phyloP scores from a whole-genome alignment of 2,888 invertebrate genomes.

The Busseola fusca region DNA sequence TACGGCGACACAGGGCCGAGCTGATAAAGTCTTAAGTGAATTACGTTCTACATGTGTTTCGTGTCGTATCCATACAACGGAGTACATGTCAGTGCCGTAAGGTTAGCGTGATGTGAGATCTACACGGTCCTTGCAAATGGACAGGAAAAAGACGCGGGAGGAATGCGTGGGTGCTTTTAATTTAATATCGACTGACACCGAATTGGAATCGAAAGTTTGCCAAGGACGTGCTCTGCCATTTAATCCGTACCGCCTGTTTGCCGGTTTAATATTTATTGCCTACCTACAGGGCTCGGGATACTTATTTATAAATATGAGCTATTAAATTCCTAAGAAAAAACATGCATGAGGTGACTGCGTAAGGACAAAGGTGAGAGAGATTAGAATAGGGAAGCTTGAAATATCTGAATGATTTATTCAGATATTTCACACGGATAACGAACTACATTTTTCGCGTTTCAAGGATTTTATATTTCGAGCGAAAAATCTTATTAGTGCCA shows the following conservation, averaged over 20 bases:
- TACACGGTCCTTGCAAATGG: constrained; percentile 88
- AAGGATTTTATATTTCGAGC: constrained; percentile 14
- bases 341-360: constrained; percentile 51
- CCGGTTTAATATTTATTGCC: constrained; percentile 80
- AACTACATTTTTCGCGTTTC: constrained; percentile 10
- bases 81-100: constrained; percentile 66
- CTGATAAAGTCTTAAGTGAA: constrained; percentile 57
- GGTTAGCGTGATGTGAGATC: constrained; percentile 85
- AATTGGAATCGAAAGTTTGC: constrained; percentile 88
- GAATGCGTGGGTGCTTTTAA: constrained; percentile 89
- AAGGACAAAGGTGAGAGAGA: constrained; percentile 37
- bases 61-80: constrained; percentile 72
- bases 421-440: neutral
- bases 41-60: constrained; percentile 58
- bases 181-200: constrained; percentile 89
- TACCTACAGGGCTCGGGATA: constrained; percentile 61
- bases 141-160: constrained; percentile 88
- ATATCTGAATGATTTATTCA: constrained; percentile 3
- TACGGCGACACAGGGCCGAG: constrained; percentile 42
- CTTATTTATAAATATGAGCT: constrained; percentile 72
- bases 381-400: neutral
- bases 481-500: constrained; percentile 33
- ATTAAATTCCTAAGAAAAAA: constrained; percentile 68
- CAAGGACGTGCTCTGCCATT: constrained; percentile 83
- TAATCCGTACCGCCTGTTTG: constrained; percentile 77